Conservation (phyloP, 2,113 vertebrate genomes). For the Colinus virginianus region DNA sequence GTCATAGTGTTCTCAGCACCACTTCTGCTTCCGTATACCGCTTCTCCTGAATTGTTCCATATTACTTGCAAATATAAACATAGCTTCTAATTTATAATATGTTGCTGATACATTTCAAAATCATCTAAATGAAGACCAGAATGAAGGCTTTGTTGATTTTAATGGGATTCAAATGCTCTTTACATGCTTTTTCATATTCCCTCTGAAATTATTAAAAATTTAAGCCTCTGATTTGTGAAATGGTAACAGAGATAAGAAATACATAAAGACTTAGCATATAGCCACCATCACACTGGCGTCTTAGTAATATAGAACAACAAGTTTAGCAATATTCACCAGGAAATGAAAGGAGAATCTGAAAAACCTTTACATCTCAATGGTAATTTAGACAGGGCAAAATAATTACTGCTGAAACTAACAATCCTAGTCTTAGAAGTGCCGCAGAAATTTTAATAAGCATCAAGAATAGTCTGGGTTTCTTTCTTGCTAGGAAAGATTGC, state of each 20-base stretch:
- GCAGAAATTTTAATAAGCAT: background rate
- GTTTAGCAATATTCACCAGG: background rate
- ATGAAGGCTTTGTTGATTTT: background rate
- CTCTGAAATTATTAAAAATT: background rate
- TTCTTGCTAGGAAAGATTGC: background rate
- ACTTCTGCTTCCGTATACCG: background rate
- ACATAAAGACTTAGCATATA: background rate
- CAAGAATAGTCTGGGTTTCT: background rate
- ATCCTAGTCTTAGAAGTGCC: background rate
- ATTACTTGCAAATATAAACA: background rate
- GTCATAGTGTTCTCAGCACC: background rate
- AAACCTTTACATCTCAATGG: background rate
- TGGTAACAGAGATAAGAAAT: background rate
- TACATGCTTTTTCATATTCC: fast-evolving
- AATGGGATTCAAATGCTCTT: background rate
- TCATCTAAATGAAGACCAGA: background rate
- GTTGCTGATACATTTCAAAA: background rate
- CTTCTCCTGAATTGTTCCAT: background rate
- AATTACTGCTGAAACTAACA: background rate
- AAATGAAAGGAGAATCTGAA: background rate
- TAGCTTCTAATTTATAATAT: background rate
- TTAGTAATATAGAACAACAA: background rate
- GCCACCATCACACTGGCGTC: background rate
- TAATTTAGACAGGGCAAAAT: background rate
- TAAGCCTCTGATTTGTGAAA: background rate